A percentile compares a stretch with the other conserved stretches of the same genome.
phyloP scores from a whole-genome alignment of 2,888 invertebrate genomes.

The Tipula unca region DNA sequence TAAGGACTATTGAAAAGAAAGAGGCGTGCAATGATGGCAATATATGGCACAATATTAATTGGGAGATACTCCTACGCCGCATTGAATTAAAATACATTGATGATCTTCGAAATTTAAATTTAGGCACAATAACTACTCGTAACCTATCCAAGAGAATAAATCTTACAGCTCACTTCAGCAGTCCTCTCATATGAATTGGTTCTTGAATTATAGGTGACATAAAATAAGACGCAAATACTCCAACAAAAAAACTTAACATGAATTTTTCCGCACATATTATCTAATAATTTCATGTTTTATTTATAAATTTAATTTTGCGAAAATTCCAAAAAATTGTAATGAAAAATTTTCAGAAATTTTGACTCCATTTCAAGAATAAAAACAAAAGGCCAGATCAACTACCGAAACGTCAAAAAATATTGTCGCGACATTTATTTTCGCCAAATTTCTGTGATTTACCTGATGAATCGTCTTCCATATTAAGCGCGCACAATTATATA shows the following conservation, averaged over 20 bases:
- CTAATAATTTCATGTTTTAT: background rate
- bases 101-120: too few relatives aligned
- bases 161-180: too few relatives aligned
- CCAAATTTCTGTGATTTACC: background rate
- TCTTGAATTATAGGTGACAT: background rate
- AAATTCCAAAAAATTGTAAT: background rate
- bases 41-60: too few relatives aligned
- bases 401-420: background rate
- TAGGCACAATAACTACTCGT: too few relatives aligned
- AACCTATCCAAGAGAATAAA: too few relatives aligned
- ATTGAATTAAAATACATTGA: too few relatives aligned
- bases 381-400: background rate
- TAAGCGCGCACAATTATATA: background rate
- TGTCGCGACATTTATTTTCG: background rate
- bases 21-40: too few relatives aligned
- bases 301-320: background rate
- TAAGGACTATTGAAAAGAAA: too few relatives aligned
- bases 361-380: background rate
- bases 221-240: background rate
- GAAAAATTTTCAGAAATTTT: background rate
- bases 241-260: background rate
- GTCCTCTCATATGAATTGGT: too few relatives aligned
- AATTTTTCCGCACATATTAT: background rate
- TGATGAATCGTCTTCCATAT: slow-evolving; percentile 15
- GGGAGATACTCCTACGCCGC: too few relatives aligned